Percentiles rank a stretch among this genome's conserved stretches.
Evolutionary conservation across 53 echinoderm and acorn worm genomes (phyloP).

Genomic region (Luidia sarsii): DNA sequence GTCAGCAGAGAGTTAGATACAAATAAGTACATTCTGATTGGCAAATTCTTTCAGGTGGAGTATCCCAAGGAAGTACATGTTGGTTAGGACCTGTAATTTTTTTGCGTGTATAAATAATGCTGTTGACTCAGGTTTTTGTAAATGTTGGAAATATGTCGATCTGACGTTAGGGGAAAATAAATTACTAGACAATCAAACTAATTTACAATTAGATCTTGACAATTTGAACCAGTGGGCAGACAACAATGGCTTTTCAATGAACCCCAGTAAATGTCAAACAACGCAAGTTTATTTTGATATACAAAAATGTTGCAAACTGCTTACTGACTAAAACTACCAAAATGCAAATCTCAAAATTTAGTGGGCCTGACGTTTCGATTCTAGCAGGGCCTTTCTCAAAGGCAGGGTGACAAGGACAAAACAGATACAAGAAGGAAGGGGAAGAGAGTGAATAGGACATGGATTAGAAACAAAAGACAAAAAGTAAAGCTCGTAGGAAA

Average conservation of each 20-base stretch:
- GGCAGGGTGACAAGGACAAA: no score
- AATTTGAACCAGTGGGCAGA: constrained; percentile 19
- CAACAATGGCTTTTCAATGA: background rate
- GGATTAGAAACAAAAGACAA: no score
- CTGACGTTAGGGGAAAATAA: constrained; percentile 16
- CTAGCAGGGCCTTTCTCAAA: no score
- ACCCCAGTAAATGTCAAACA: constrained; percentile 18
- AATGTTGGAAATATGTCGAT: background rate
- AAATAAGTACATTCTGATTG: background rate
- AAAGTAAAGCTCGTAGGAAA: no score
- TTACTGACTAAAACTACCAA: no score
- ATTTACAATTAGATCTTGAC: background rate
- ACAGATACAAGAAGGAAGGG: no score
- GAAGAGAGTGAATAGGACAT: no score
- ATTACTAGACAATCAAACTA: background rate
- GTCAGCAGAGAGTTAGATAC: background rate
- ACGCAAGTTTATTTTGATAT: constrained; percentile 17
- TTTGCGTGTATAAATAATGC: constrained; percentile 29
- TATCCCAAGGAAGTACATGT: background rate
- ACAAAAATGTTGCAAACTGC: no score
- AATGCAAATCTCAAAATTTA: no score
- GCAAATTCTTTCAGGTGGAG: background rate
- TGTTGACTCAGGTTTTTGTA: background rate
- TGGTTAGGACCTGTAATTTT: constrained; percentile 2
- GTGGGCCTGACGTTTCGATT: no score